Evolutionary conservation across 2,797 vertebrate genomes (phyloP).

Genomic region (Clamator glandarius): DNA sequence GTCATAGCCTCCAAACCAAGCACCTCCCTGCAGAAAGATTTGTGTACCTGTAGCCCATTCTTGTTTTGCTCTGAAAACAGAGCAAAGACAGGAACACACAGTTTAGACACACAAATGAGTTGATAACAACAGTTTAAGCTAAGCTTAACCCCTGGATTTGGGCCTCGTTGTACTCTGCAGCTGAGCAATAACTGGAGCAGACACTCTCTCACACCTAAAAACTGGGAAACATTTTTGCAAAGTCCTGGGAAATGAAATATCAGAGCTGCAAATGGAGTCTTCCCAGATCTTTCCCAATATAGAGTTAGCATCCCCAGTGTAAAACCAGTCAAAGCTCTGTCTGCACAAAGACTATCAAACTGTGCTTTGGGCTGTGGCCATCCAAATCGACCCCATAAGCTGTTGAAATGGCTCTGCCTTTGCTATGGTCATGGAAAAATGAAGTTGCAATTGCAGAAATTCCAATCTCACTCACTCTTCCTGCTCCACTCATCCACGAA

Average conservation of each 20-base stretch:
- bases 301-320: background rate
- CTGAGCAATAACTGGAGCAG: background rate
- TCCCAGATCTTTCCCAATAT: background rate
- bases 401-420: background rate
- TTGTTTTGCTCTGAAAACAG: background rate
- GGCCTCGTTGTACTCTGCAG: background rate
- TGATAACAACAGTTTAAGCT: background rate
- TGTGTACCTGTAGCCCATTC: constrained; percentile 11
- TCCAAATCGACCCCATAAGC: background rate
- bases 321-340: background rate
- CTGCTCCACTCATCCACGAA: background rate
- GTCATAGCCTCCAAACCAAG: background rate
- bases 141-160: constrained; percentile 23
- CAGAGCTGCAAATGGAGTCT: background rate
- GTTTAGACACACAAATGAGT: background rate
- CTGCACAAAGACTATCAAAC: background rate
- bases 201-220: background rate
- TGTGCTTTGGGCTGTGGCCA: background rate
- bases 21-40: background rate
- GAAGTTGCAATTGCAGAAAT: background rate
- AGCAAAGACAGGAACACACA: background rate
- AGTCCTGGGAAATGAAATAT: background rate
- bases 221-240: background rate
- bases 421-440: background rate
- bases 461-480: background rate